Conservation (phyloP, 2,113 vertebrate genomes). For the Burhinus oedicnemus region DNA sequence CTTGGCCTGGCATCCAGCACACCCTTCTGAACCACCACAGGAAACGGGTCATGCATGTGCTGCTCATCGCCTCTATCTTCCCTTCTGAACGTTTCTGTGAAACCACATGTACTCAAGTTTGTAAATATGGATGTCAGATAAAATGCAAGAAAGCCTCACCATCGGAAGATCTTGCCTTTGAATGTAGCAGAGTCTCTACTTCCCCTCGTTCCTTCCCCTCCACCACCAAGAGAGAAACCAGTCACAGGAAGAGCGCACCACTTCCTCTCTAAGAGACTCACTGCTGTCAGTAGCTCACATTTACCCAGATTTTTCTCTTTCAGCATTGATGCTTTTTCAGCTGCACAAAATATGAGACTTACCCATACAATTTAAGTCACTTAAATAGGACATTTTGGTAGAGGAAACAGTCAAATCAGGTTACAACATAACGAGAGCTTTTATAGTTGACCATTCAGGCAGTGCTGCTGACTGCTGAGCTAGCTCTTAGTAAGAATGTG, state of each 20-base stretch:
- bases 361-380: neutral
- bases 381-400: neutral
- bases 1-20: neutral
- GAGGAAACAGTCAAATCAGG: neutral
- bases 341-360: neutral
- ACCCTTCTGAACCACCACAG: neutral
- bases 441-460: neutral
- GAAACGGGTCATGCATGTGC: neutral
- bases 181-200: neutral
- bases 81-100: neutral
- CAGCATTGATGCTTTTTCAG: neutral
- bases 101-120: neutral
- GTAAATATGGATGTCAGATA: neutral
- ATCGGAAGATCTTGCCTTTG: neutral
- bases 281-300: neutral
- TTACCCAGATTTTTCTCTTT: neutral
- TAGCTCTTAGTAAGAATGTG: conserved; percentile 8
- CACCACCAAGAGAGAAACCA: neutral
- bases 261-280: neutral
- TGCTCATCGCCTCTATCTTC: neutral
- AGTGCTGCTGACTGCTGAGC: neutral
- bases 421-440: neutral
- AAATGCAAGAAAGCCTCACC: neutral
- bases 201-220: neutral
- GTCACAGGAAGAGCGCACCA: conserved; percentile 3